phyloP scores from a whole-genome alignment of 2,888 invertebrate genomes.

The Tuberolachnus salignus region DNA sequence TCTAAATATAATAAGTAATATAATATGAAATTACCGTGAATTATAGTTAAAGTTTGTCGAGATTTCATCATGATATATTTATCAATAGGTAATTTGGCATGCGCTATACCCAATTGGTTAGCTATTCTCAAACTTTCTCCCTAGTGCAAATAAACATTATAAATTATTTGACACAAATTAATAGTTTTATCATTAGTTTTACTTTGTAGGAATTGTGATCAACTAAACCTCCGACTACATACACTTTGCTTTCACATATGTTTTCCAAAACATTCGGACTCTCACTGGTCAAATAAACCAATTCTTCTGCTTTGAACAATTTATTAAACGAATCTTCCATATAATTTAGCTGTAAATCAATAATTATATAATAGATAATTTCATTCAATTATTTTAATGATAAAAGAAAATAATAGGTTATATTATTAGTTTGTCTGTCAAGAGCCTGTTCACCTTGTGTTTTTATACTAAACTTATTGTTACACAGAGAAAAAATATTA shows the following conservation, averaged over 20 bases:
- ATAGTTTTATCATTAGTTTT: conserved; percentile 58
- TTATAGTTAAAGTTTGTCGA: conserved; percentile 91
- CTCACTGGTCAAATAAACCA: conserved; percentile 93
- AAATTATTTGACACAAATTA: neutral
- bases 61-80: conserved; percentile 90
- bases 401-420: neutral
- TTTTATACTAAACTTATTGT: too few relatives aligned
- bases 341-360: conserved; percentile 70
- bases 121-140: conserved; percentile 87
- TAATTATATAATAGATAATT: conserved; percentile 1
- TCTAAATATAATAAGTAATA: neutral
- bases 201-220: conserved; percentile 97
- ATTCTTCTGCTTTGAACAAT: conserved; percentile 75
- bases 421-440: too few relatives aligned
- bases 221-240: conserved; percentile 95
- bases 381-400: too few relatives aligned
- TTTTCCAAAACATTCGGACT: conserved; percentile 82
- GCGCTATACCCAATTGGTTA: conserved; percentile 74
- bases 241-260: conserved; percentile 78
- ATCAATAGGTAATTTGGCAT: conserved; percentile 86
- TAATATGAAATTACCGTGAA: conserved; percentile 75
- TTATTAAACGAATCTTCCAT: conserved; percentile 72
- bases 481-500: too few relatives aligned
- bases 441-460: too few relatives aligned
- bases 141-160: conserved; percentile 63